Evolutionary conservation across 1,140 invertebrate species (phyloP), one percentile per base, ranked within the genome.

Genomic region (Pemphigus obesinymphae): DNA sequence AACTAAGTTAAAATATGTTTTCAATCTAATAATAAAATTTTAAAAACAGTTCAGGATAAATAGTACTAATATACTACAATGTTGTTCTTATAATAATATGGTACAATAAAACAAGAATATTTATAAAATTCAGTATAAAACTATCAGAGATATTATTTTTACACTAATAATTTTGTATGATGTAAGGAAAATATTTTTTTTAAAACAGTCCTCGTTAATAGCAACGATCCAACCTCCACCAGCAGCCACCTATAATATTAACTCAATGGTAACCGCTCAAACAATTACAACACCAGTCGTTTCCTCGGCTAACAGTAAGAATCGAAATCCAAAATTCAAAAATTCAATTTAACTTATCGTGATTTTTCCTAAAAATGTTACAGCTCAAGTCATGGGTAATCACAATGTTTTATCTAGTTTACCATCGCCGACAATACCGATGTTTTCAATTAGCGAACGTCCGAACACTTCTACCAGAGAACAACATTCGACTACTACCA

Each of bases 201-300:
- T 73, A 6, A 20, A 31, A 20, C 45, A 73, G 70, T 73, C 70
- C 29, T 73, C 70, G 2, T 10, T 73, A n/a, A 31, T 73, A 73
- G 70, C 43, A 10, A 50, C 70, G 4, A 48, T 73, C 26, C 70
- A 73, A 73, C 70, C 70, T 29, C 70, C 70, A 0, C 45, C 70
- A 17, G 31, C 45, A 20, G 45, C 70, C 26, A 73, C 70, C 17
- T 73, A 73, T 10, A n/a, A n/a, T n/a, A 73, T 73, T 15, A 73
- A 73, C 7, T 73, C 70, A 10, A 73, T 73, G 70, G 70, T 73
- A 31, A 73, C 70, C 4, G 70, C 70, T 48, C 70, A 73, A 73
- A 50, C 70, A 31, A 73, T 73, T 20, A 48, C 70, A 26, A 48
- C 70, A 31, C 70, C 70, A 13, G 70, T 73, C 17, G 70, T 73